Evolutionary conservation across 2,888 invertebrate genomes (phyloP).

Genomic region (Labia minor): DNA sequence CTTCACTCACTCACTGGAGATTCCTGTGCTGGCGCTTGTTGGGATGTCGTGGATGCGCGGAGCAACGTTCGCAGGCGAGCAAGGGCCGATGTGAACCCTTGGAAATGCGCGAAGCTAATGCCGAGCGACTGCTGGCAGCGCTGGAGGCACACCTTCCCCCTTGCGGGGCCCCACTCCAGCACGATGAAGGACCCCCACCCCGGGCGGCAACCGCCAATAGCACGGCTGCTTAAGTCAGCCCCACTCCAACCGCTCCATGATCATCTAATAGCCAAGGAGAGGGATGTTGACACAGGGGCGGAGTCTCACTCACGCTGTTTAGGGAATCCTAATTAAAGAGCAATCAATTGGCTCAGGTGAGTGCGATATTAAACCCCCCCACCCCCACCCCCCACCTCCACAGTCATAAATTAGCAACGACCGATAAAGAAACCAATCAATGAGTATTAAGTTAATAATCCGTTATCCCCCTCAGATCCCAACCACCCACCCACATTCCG

Average conservation of each 20-base stretch:
- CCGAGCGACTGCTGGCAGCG: background rate
- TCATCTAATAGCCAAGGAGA: background rate
- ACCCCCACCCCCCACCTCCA: too few relatives aligned
- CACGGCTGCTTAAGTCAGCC: background rate
- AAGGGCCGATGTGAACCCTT: background rate
- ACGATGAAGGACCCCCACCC: conserved; percentile 17
- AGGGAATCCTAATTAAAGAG: conserved; percentile 20
- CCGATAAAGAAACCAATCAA: conserved; percentile 20
- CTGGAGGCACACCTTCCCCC: conserved; percentile 16
- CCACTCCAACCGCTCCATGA: background rate
- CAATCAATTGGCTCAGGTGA: conserved; percentile 19
- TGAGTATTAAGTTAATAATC: background rate
- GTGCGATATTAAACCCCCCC: conserved; percentile 14
- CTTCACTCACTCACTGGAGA: too few relatives aligned
- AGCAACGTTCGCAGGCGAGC: conserved; percentile 13
- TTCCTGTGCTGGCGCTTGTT: conserved; percentile 18
- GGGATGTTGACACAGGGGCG: conserved; percentile 8
- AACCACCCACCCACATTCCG: too few relatives aligned
- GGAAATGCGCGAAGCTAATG: background rate
- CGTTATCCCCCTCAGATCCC: background rate
- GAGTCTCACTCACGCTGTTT: conserved; percentile 15
- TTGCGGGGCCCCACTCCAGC: background rate
- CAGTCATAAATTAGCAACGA: conserved; percentile 19
- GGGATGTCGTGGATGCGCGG: conserved; percentile 20
- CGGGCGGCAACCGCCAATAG: conserved; percentile 2